These are phyloP conservation scores for Capreolus pygargus DNA, from an alignment of 2,113 vertebrate genomes.

Conservation along the genomic window DNA sequence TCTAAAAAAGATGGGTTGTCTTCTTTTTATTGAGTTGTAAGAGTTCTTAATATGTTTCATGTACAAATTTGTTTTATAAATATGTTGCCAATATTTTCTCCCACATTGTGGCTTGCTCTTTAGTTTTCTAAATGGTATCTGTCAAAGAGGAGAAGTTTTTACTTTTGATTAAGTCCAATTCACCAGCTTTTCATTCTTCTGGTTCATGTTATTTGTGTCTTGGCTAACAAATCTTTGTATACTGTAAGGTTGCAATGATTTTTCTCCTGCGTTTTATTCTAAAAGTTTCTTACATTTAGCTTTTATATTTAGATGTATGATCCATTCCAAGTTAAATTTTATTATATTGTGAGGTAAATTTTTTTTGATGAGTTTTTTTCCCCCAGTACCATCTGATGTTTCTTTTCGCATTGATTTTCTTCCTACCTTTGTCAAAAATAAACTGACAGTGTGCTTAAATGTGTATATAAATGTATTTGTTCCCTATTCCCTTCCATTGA, in stretches of 20 bases:
- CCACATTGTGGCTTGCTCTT: not conserved
- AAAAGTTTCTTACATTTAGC: not conserved
- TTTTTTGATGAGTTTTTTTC: not conserved
- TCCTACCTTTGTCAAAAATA: not conserved
- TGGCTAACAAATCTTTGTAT: not conserved
- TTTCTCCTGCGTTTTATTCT: not conserved
- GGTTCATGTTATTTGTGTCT: not conserved
- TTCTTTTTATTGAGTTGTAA: not conserved
- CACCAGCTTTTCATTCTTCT: not conserved
- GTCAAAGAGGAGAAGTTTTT: not conserved
- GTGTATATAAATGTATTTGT: not conserved
- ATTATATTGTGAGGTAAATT: not conserved
- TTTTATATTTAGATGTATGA: not conserved
- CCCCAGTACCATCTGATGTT: not conserved
- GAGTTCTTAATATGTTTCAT: not conserved
- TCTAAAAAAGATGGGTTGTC: not conserved
- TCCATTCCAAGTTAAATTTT: not conserved
- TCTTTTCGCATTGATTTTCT: not conserved
- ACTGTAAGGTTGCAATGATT: not conserved
- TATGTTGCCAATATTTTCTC: not conserved
- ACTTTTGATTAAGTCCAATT: not conserved
- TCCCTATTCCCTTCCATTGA: not conserved
- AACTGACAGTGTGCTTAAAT: not conserved
- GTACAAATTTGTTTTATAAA: not conserved
- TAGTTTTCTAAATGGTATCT: not conserved